A percentile compares a stretch with the other conserved stretches of the same genome.
These are phyloP conservation scores for Rhineura floridana DNA, from an alignment of 2,113 vertebrate species.

Conservation along the genomic window DNA sequence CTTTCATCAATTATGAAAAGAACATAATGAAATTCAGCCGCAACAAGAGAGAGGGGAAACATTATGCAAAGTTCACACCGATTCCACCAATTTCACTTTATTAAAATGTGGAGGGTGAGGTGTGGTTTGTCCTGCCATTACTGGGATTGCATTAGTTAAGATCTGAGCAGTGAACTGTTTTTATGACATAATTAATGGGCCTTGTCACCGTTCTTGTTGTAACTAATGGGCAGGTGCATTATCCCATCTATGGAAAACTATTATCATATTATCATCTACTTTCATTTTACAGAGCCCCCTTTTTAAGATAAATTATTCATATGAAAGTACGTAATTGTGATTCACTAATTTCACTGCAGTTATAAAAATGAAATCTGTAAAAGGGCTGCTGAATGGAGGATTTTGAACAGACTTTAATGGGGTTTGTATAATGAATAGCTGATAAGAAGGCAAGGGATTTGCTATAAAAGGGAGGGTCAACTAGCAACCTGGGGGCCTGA, in stretches of 20 bases:
- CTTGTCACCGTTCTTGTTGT: conserved; percentile 29
- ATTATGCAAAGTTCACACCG: neutral
- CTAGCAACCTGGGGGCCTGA: neutral
- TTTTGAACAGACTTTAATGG: neutral
- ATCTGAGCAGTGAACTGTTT: conserved; percentile 24
- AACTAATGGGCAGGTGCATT: neutral
- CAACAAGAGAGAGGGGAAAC: conserved; percentile 5
- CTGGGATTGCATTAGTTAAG: conserved; percentile 9
- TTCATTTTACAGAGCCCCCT: neutral
- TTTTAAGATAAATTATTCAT: neutral
- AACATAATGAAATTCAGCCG: conserved; percentile 7
- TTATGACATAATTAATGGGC: conserved; percentile 31
- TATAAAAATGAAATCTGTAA: neutral
- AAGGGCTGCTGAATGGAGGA: neutral
- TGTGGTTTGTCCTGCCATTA: neutral
- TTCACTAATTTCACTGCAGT: neutral
- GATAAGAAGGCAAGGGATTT: neutral
- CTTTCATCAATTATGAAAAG: neutral
- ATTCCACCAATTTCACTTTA: neutral
- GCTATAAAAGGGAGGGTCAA: neutral
- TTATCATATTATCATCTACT: conserved; percentile 25
- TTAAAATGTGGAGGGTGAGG: conserved; percentile 14
- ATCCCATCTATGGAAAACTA: conserved; percentile 26
- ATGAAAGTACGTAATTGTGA: conserved; percentile 23
- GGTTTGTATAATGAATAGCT: conserved; percentile 6